Evolutionary conservation across 2,888 invertebrate species (phyloP), one percentile per base, ranked within the genome.

Genomic region (Galerucella calmariensis): DNA sequence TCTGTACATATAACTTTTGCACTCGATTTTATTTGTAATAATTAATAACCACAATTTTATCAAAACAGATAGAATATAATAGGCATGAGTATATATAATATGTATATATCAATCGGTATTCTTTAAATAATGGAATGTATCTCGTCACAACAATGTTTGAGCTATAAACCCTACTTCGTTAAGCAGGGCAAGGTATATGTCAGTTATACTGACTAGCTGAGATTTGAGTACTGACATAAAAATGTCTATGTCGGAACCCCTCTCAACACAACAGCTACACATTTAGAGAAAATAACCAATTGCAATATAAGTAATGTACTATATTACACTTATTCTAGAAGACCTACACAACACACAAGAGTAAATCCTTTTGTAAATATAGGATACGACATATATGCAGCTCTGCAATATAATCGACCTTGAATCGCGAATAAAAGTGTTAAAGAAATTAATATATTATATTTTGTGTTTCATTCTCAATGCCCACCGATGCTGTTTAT

Each of bases 61-160:
- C 84, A 84, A 85, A 85, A 85, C 87, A 87, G 87, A 86, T 86
- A 86, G 86, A 86, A 86, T 86, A 86, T 85, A 66, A 72, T 72
- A 85, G 83, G 85, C 85, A 84, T 84, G 84, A 85, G 85, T 85
- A 85, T 85, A 86, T 85, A 86, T 85, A 84, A 84, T 85, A 83
- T 84, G 82, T 84, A 84, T 84, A 83, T 84, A 58, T 67, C 48
- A 67, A 58, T 67, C 63, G 86, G 84, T 86, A 86, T 86, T 84
- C 77, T 82, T 82, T 83, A 82, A 85, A 86, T 85, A 86, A 87
- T 87, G 88, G 87, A 88, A 88, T 88, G 87, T 86, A 85, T 87
- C 86, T 87, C 85, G 87, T 88, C 88, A 88, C 88, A 88, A 88
- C 88, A 88, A 87, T 87, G 87, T 87, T 82, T 88, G 88, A 88